Percentiles rank a stretch among this genome's conserved stretches.
These are phyloP conservation scores for Megaptera novaeangliae DNA, from an alignment of 2,113 vertebrate species.

Conservation along the genomic window DNA sequence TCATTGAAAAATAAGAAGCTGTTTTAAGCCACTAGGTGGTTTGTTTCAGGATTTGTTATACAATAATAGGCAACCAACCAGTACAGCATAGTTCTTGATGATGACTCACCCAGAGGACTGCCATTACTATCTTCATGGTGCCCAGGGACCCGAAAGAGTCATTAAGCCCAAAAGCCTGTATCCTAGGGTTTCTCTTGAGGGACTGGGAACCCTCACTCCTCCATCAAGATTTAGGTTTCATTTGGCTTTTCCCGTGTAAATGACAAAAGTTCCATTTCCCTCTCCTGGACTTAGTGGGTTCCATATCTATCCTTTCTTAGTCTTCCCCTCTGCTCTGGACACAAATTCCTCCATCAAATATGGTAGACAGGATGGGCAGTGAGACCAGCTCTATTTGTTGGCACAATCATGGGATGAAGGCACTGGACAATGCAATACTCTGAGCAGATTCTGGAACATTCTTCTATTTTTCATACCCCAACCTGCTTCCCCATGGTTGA, in stretches of 20 bases:
- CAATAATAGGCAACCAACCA: neutral
- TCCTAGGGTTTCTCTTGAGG: slow-evolving; percentile 1
- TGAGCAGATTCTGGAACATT: neutral
- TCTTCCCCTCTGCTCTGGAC: neutral
- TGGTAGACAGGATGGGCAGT: neutral
- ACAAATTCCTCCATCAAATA: neutral
- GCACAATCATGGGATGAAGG: neutral
- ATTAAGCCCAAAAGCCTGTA: neutral
- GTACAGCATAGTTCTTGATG: neutral
- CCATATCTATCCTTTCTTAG: neutral
- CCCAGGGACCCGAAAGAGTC: neutral
- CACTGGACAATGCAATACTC: neutral
- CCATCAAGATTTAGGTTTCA: neutral
- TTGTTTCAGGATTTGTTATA: neutral
- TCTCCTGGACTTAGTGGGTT: neutral
- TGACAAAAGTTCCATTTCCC: neutral
- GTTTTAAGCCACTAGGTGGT: neutral
- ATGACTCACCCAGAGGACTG: neutral
- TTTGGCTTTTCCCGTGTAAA: neutral
- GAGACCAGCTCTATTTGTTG: neutral
- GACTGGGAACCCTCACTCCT: neutral
- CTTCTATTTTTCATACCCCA: neutral
- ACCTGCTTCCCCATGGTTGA: neutral
- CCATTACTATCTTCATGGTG: neutral
- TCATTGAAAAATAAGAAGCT: neutral